A percentile compares a stretch with the other conserved stretches of the same genome.
Conservation (phyloP, 2,113 vertebrate species). For the Periophthalmus modestus region DNA sequence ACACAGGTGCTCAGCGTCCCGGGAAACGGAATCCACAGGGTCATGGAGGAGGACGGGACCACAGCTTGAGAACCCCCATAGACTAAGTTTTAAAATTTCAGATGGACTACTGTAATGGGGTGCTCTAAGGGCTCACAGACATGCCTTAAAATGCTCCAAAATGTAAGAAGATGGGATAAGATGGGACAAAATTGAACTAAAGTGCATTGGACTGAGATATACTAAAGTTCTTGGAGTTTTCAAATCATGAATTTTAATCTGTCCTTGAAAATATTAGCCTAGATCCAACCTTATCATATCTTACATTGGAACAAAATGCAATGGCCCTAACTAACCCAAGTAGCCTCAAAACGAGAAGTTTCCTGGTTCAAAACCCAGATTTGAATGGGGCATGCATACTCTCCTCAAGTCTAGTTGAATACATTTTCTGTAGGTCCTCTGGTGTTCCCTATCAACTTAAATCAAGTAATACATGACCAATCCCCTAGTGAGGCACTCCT, state of each 20-base stretch:
- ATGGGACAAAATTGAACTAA: not conserved
- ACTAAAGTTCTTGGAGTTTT: not conserved
- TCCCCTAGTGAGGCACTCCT: too few species aligned
- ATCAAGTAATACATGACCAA: not conserved
- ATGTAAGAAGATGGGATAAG: not conserved
- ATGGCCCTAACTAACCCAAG: not conserved
- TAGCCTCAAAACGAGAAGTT: not conserved
- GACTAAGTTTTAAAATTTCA: not conserved
- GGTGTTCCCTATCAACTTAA: not conserved
- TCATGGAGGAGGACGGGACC: slow-evolving; percentile 85
- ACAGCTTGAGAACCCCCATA: slow-evolving; percentile 24
- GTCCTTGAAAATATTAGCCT: not conserved
- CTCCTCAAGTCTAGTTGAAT: not conserved
- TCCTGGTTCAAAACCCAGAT: not conserved
- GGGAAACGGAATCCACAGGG: slow-evolving; percentile 88
- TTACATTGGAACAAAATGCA: not conserved
- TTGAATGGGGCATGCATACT: not conserved
- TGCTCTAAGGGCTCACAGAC: not conserved
- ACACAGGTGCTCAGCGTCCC: slow-evolving; percentile 79
- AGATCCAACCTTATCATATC: not conserved
- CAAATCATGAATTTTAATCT: not conserved
- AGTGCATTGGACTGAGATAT: not conserved
- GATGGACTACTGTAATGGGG: not conserved
- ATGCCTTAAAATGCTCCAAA: slow-evolving; percentile 41
- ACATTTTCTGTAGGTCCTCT: not conserved